Conservation (phyloP, 2,113 vertebrate genomes). For the Pelmatolapia mariae region DNA sequence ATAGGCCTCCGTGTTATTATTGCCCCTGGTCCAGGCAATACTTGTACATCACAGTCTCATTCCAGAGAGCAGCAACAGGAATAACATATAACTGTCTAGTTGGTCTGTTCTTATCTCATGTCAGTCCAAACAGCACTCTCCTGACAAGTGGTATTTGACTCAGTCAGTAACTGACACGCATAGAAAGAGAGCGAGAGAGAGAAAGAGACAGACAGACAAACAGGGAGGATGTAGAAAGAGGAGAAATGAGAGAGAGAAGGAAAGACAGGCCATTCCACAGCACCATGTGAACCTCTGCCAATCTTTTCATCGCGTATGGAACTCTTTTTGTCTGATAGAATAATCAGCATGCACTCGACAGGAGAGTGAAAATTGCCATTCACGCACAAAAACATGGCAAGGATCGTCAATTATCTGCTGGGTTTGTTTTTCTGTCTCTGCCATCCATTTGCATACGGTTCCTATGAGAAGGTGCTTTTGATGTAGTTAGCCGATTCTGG, state of each 20-base stretch:
- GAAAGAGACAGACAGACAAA: slow-evolving; percentile 6
- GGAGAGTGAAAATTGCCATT: slow-evolving; percentile 66
- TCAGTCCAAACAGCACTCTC: slow-evolving; percentile 62
- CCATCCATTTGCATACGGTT: slow-evolving; percentile 51
- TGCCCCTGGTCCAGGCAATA: background rate
- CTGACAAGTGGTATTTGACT: slow-evolving; percentile 69
- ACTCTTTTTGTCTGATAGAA: slow-evolving; percentile 64
- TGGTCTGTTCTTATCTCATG: slow-evolving; percentile 65
- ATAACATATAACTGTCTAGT: slow-evolving; percentile 44
- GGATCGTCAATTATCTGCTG: slow-evolving; percentile 56
- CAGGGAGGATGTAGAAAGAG: slow-evolving; percentile 10
- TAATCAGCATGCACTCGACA: slow-evolving; percentile 59
- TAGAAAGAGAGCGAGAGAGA: slow-evolving; percentile 5
- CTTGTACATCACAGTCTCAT: slow-evolving; percentile 3
- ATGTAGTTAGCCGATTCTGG: slow-evolving; percentile 33
- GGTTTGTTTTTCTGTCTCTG: slow-evolving; percentile 59
- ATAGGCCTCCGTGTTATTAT: slow-evolving; percentile 1
- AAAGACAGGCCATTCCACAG: slow-evolving; percentile 46
- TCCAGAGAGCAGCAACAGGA: slow-evolving; percentile 14
- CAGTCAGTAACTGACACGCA: slow-evolving; percentile 45
- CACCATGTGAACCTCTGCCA: slow-evolving; percentile 49
- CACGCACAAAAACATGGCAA: slow-evolving; percentile 55
- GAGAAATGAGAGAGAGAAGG: slow-evolving; percentile 27
- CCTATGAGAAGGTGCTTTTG: slow-evolving; percentile 54
- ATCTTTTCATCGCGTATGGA: slow-evolving; percentile 44